These are phyloP conservation scores for Forbesichthys papilliferus DNA, from an alignment of 2,113 vertebrate species.

Conservation along the genomic window DNA sequence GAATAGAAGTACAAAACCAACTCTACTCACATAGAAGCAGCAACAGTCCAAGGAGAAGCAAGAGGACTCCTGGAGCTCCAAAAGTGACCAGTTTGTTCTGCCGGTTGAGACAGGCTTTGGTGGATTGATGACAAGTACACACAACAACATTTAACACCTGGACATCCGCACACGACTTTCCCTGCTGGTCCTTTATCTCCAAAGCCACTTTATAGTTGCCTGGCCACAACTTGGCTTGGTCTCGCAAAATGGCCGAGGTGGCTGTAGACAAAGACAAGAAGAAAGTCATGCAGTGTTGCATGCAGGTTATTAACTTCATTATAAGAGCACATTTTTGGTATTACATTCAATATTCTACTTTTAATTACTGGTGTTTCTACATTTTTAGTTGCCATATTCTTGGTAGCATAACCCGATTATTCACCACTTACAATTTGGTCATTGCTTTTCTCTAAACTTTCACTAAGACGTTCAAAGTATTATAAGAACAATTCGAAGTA, in stretches of 20 bases:
- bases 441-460: too few relatives aligned
- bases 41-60: conserved; percentile 84
- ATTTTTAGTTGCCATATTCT: too few relatives aligned
- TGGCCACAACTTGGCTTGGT: conserved; percentile 64
- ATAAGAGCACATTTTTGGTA: too few relatives aligned
- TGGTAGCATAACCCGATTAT: too few relatives aligned
- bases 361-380: too few relatives aligned
- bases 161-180: conserved; percentile 56
- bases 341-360: too few relatives aligned
- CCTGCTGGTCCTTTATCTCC: conserved; percentile 73
- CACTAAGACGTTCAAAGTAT: too few relatives aligned
- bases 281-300: not conserved
- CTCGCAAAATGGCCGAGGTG: conserved; percentile 66
- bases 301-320: not conserved
- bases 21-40: conserved; percentile 76
- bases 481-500: too few relatives aligned
- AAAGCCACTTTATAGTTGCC: conserved; percentile 64
- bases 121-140: conserved; percentile 55
- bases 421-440: too few relatives aligned
- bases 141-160: conserved; percentile 66
- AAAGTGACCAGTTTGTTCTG: conserved; percentile 28
- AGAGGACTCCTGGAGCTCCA: conserved; percentile 74
- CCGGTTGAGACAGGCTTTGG: conserved; percentile 7
- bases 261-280: conserved; percentile 37
- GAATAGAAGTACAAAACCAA: not conserved